Percentiles rank a stretch among this genome's conserved stretches.
Evolutionary conservation across 2,113 vertebrate genomes (phyloP).

Genomic region (Perca fluviatilis): DNA sequence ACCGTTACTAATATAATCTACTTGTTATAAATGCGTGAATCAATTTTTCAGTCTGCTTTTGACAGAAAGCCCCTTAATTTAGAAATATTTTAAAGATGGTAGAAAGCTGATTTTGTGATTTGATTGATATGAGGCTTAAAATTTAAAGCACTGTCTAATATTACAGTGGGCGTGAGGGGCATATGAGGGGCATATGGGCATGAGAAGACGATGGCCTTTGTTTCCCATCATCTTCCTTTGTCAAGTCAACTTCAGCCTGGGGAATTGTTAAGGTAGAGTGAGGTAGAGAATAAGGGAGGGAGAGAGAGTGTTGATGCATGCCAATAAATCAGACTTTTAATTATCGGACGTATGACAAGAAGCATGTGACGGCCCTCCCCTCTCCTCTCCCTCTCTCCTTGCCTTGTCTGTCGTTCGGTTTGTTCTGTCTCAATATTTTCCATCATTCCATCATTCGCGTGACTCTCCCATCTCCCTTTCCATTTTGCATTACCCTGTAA

Average conservation of each 20-base stretch:
- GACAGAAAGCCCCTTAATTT: too few species aligned
- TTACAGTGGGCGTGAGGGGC: too few species aligned
- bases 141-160: too few species aligned
- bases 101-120: too few species aligned
- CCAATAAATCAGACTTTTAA: conserved; percentile 93
- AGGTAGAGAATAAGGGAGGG: neutral
- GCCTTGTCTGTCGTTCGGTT: conserved; percentile 3
- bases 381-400: neutral
- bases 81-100: too few species aligned
- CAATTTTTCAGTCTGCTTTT: too few species aligned
- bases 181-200: conserved; percentile 11
- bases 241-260: conserved; percentile 89
- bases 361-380: conserved; percentile 79
- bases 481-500: neutral
- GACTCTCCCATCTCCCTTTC: neutral
- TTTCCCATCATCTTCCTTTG: conserved; percentile 77
- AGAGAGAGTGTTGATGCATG: conserved; percentile 74
- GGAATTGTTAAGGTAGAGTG: conserved; percentile 86
- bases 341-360: conserved; percentile 91
- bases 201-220: conserved; percentile 62
- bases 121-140: too few species aligned
- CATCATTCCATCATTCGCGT: conserved; percentile 6
- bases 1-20: too few species aligned
- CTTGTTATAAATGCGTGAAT: too few species aligned
- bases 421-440: neutral